phyloP scores from a whole-genome alignment of 1,140 invertebrate species.

The Geopemphigus sp. region DNA sequence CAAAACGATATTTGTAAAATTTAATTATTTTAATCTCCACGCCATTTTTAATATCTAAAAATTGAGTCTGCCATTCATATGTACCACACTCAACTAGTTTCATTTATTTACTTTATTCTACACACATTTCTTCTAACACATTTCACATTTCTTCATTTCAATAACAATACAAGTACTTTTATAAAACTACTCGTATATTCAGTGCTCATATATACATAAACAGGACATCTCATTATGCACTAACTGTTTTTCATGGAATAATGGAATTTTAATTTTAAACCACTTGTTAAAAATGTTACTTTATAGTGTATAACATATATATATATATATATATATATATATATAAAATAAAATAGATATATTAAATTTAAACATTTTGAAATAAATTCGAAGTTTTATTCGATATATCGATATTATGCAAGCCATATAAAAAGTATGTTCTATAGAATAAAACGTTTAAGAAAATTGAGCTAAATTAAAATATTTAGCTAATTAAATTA shows the following conservation, averaged over 20 bases:
- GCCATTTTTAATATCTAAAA: neutral
- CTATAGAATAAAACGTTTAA: too few relatives aligned
- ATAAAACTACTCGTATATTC: neutral
- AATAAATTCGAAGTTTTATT: neutral
- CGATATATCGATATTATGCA: too few relatives aligned
- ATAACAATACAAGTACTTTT: neutral
- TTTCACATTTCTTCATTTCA: too few relatives aligned
- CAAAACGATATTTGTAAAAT: neutral
- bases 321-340: too few relatives aligned
- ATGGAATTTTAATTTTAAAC: neutral
- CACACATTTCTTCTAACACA: neutral
- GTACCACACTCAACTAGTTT: neutral
- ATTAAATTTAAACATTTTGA: neutral
- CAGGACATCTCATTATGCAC: neutral
- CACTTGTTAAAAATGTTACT: neutral
- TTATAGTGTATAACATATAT: neutral
- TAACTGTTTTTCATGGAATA: neutral
- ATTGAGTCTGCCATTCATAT: neutral
- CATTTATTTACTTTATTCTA: neutral
- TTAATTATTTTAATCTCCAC: constrained; percentile 2
- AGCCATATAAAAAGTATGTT: too few relatives aligned
- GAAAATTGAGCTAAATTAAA: too few relatives aligned
- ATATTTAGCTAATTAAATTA: too few relatives aligned
- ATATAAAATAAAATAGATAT: neutral
- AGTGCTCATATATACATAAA: neutral